Conservation (phyloP, 1,140 invertebrate genomes). For the Nasonia vitripennis region DNA sequence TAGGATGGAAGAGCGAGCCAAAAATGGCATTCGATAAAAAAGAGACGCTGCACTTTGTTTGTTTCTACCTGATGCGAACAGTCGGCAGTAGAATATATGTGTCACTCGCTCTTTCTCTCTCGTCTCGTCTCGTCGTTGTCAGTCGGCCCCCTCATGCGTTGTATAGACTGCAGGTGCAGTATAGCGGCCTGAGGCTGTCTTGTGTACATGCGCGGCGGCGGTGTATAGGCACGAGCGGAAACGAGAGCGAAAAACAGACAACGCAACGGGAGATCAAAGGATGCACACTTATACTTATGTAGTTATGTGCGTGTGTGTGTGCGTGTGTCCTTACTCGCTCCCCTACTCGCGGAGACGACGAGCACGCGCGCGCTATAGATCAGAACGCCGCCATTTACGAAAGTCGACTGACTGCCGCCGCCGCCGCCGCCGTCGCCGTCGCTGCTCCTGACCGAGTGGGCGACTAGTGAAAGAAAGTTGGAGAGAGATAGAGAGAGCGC, state of each 20-base stretch:
- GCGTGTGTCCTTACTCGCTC: background rate
- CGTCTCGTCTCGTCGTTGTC: no score
- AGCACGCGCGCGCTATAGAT: conserved; percentile 52
- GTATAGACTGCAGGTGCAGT: background rate
- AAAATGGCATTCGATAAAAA: conserved; percentile 29
- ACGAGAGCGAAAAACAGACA: no score
- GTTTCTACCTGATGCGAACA: background rate
- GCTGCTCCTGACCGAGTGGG: background rate
- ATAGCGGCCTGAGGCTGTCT: no score
- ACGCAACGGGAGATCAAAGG: no score
- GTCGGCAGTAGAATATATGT: background rate
- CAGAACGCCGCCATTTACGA: conserved; percentile 68
- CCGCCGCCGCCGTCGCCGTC: conserved; percentile 45
- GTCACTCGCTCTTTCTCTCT: background rate
- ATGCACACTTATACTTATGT: no score
- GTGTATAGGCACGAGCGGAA: no score
- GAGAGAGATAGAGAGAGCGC: conserved; percentile 52
- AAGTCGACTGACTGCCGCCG: conserved; percentile 60
- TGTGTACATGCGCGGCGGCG: background rate
- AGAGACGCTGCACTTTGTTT: background rate
- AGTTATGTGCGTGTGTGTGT: background rate
- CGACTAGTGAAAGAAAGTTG: background rate
- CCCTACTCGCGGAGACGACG: conserved; percentile 21
- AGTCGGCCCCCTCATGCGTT: background rate
- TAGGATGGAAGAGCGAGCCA: background rate